phyloP scores from a whole-genome alignment of 2,797 vertebrate species.

The Megalops cyprinoides region DNA sequence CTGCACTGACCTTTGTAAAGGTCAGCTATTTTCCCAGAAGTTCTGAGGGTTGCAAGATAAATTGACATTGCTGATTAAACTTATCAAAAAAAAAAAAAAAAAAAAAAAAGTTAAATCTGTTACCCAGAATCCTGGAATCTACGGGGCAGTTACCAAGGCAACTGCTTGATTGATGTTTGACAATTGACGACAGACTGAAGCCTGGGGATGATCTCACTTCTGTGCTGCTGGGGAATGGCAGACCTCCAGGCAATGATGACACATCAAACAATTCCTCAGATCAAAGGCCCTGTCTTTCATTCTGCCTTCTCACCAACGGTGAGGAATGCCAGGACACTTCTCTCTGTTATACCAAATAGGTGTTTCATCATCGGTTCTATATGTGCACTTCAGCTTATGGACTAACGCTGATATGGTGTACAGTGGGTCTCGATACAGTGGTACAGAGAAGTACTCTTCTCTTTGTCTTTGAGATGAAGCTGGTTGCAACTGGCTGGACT shows the following conservation, averaged over 20 bases:
- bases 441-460: neutral
- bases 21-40: neutral
- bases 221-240: neutral
- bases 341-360: too few species aligned
- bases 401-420: neutral
- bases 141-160: slow-evolving; percentile 4
- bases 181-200: neutral
- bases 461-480: neutral
- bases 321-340: neutral
- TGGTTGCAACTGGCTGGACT: neutral
- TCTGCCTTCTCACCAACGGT: neutral
- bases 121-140: neutral
- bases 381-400: too few species aligned
- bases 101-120: neutral
- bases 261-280: neutral
- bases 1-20: neutral
- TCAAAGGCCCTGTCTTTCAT: neutral
- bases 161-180: neutral
- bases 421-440: neutral
- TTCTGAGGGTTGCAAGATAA: neutral
- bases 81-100: neutral
- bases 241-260: neutral
- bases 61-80: neutral
- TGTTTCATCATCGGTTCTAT: too few species aligned
- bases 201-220: neutral